phyloP scores from a whole-genome alignment of 2,113 vertebrate genomes.

The Cyanistes caeruleus region DNA sequence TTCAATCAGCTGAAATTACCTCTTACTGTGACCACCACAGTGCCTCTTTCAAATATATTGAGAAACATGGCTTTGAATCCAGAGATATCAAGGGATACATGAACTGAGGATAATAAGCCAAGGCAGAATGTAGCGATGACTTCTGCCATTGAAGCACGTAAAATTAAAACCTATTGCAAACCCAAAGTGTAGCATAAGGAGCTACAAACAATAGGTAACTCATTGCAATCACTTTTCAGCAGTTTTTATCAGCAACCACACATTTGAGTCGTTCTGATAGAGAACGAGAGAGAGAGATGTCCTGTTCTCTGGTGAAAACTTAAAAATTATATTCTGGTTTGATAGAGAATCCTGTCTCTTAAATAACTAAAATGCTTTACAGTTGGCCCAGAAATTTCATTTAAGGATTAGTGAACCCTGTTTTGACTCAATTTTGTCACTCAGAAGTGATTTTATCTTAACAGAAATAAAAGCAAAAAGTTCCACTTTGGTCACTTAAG shows the following conservation, averaged over 20 bases:
- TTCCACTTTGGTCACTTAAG: slow-evolving; percentile 10
- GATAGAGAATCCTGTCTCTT: background rate
- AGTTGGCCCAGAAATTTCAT: slow-evolving; percentile 19
- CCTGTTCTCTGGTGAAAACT: background rate
- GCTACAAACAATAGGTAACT: background rate
- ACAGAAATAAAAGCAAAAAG: slow-evolving; percentile 8
- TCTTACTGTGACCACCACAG: background rate
- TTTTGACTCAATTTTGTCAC: slow-evolving; percentile 21
- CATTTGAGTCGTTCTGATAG: background rate
- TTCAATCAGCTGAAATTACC: background rate
- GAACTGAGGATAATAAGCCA: background rate
- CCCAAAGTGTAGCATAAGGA: background rate
- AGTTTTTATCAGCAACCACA: background rate
- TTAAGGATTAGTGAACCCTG: slow-evolving; percentile 36
- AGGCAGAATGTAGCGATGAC: background rate
- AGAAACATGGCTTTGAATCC: background rate
- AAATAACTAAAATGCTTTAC: slow-evolving; percentile 1
- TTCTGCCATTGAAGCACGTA: background rate
- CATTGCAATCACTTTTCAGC: background rate
- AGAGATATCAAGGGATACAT: background rate
- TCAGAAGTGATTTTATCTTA: slow-evolving; percentile 20
- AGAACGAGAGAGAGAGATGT: background rate
- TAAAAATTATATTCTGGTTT: background rate
- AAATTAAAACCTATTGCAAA: background rate
- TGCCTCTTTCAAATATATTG: background rate